Evolutionary conservation across 1,140 invertebrate genomes (phyloP).

Genomic region (Stegodyphus dumicola): DNA sequence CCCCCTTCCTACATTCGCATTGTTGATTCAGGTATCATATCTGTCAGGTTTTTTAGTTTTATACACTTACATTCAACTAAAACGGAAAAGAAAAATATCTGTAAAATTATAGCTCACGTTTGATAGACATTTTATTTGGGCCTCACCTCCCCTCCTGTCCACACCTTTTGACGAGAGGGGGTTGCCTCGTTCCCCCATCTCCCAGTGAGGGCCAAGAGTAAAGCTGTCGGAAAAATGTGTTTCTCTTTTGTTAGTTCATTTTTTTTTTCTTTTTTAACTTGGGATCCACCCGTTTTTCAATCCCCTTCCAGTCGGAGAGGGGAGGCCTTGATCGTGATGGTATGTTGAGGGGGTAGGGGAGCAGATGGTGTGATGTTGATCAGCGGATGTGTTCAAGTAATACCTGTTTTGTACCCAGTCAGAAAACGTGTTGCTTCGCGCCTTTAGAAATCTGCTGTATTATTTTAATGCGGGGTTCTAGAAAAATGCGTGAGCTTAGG

Average conservation of each 20-base stretch:
- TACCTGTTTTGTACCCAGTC: neutral
- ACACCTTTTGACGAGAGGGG: constrained; percentile 31
- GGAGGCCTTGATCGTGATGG: neutral
- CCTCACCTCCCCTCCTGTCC: constrained; percentile 40
- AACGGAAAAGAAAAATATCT: constrained; percentile 26
- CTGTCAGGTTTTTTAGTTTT: constrained; percentile 27
- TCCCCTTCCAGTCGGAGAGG: neutral
- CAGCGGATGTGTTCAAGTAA: neutral
- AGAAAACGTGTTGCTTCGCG: neutral
- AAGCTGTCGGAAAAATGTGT: constrained; percentile 7
- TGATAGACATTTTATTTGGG: constrained; percentile 50
- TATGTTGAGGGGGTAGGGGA: neutral
- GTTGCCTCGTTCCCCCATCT: neutral
- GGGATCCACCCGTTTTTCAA: neutral
- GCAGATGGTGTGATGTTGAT: neutral
- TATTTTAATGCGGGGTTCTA: too few species aligned
- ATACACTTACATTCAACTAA: neutral
- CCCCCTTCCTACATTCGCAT: neutral
- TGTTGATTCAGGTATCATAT: constrained; percentile 52
- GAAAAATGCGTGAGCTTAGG: too few species aligned
- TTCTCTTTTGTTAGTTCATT: constrained; percentile 25
- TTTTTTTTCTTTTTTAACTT: neutral
- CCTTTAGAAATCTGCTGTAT: too few species aligned
- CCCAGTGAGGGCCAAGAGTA: constrained; percentile 1
- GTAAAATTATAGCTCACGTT: constrained; percentile 41